phyloP scores from a whole-genome alignment of 2,888 invertebrate species.

The Drosophila ustulata region DNA sequence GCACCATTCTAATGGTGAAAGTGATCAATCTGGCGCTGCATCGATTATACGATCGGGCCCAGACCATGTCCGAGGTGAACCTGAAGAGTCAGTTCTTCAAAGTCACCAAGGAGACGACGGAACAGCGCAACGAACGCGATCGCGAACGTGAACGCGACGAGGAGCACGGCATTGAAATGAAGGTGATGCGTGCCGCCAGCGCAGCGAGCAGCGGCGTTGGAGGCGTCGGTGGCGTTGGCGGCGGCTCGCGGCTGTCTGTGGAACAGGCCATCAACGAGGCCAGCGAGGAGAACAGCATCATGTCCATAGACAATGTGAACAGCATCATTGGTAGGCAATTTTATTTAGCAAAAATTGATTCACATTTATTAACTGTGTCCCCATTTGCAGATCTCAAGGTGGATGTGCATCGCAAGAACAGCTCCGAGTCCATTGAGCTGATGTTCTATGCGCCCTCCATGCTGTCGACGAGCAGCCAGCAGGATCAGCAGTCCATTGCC shows the following conservation, averaged over 20 bases:
- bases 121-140: constrained; percentile 66
- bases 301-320: constrained; percentile 86
- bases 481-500: constrained; percentile 82
- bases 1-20: constrained; percentile 93
- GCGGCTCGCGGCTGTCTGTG: constrained; percentile 87
- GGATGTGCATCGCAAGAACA: constrained; percentile 96
- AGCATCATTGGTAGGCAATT: constrained; percentile 88
- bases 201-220: constrained; percentile 22
- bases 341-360: background rate
- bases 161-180: constrained; percentile 94
- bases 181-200: constrained; percentile 87
- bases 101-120: constrained; percentile 84
- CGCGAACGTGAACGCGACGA: constrained; percentile 86
- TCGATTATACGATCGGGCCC: constrained; percentile 97
- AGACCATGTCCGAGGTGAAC: constrained; percentile 88
- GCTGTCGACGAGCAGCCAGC: constrained; percentile 78
- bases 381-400: constrained; percentile 91
- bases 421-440: constrained; percentile 94
- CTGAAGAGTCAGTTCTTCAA: constrained; percentile 86
- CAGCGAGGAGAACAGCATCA: constrained; percentile 85
- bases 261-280: constrained; percentile 86
- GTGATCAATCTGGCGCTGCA: constrained; percentile 95
- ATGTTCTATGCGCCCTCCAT: constrained; percentile 86
- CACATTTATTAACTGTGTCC: background rate
- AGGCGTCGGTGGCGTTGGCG: constrained; percentile 85